Percentiles rank a stretch among this genome's conserved stretches.
Conservation (phyloP, 2,113 vertebrate species). For the Melanotaenia duboulayi region DNA sequence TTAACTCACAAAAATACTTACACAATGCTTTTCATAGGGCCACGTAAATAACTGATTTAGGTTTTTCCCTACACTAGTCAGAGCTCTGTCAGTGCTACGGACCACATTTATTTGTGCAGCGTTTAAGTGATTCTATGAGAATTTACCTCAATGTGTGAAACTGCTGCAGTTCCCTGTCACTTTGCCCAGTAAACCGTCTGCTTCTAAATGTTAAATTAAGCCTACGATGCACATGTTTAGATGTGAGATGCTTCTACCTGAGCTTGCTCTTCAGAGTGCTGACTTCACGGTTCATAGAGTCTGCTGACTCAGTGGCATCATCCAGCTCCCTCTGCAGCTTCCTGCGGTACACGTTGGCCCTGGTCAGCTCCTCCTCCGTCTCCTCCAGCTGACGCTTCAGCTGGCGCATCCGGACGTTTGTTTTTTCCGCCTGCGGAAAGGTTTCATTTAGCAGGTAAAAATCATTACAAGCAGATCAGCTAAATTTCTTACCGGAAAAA, state of each 20-base stretch:
- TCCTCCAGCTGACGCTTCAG: slow-evolving; percentile 91
- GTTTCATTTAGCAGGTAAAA: background rate
- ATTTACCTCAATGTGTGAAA: too few species aligned
- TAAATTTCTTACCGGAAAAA: background rate
- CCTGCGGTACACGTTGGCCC: slow-evolving; percentile 85
- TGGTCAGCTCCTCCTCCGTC: slow-evolving; percentile 87
- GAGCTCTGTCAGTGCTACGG: too few species aligned
- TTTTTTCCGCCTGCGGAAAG: slow-evolving; percentile 84
- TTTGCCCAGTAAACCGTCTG: too few species aligned
- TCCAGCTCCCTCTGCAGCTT: slow-evolving; percentile 90
- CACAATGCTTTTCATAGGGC: too few species aligned
- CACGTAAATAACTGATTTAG: too few species aligned
- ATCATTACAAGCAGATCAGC: background rate
- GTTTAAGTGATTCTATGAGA: too few species aligned
- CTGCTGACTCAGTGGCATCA: slow-evolving; percentile 84
- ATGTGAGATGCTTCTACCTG: slow-evolving; percentile 71
- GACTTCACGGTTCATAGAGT: slow-evolving; percentile 89
- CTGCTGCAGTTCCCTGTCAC: too few species aligned
- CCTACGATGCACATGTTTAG: too few species aligned
- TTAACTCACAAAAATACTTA: too few species aligned
- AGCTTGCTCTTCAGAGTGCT: slow-evolving; percentile 86
- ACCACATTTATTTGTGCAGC: too few species aligned
- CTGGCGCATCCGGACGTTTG: slow-evolving; percentile 85
- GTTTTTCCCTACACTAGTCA: too few species aligned
- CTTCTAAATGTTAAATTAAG: too few species aligned